Conservation (phyloP, 2,888 invertebrate species). For the Schrankia costaestrigalis region DNA sequence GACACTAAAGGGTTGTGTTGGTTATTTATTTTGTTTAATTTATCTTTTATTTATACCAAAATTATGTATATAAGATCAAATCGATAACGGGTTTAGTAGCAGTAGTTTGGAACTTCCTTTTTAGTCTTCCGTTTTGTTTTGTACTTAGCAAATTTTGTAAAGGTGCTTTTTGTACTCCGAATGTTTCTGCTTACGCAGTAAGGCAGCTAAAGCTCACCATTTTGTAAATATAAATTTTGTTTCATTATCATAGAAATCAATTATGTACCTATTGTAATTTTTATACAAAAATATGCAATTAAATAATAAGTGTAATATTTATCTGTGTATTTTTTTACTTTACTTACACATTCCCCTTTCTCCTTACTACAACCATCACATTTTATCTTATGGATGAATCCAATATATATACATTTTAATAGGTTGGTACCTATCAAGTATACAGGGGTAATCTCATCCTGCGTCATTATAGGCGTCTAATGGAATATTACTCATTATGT, state of each 20-base stretch:
- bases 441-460: no score
- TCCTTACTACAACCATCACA: no score
- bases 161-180: conserved; percentile 56
- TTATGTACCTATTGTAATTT: conserved; percentile 75
- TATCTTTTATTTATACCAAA: conserved; percentile 74
- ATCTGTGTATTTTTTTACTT: no score
- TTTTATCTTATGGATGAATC: no score
- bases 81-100: conserved; percentile 62
- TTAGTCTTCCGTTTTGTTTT: conserved; percentile 71
- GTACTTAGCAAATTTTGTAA: conserved; percentile 67
- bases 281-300: conserved; percentile 78
- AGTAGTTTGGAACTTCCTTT: conserved; percentile 59
- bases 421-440: no score
- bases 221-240: conserved; percentile 64
- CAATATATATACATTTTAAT: no score
- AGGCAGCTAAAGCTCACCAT: conserved; percentile 61
- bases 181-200: conserved; percentile 37
- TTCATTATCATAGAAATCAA: conserved; percentile 62
- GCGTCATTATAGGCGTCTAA: no score
- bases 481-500: no score
- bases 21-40: conserved; percentile 77
- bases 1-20: conserved; percentile 73
- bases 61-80: conserved; percentile 53
- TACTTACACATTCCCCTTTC: no score
- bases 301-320: conserved; percentile 57